Evolutionary conservation across 2,888 invertebrate genomes (phyloP), one percentile per base, ranked within the genome.

Genomic region (Rhabditoides inermis): DNA sequence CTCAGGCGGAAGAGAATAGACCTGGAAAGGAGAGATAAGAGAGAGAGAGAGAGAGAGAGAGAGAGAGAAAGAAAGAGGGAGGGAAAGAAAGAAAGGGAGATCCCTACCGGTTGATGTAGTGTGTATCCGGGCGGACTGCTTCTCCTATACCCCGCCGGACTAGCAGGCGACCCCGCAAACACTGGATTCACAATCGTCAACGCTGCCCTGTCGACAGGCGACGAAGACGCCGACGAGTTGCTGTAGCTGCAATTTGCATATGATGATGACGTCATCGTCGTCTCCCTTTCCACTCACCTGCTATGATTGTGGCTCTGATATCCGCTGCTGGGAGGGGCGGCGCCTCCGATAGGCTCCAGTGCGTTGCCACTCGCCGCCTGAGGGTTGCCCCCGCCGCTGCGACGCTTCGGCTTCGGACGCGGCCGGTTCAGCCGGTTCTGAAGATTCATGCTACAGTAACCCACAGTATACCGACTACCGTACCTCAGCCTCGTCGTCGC

Each of bases 281-380:
- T 23, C 18, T 49, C 27, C 36, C 12, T 2, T 26, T 25, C 18
- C 4, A 4, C 51, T 51, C 26, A 45, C 56, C 56, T 58, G 49
- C 61, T 60, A 49, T 61, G 58, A 44, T 68, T 70, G 36, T 69
- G 69, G 46, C 70, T 70, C 45, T 70, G 60, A 48, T 74, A 74
- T 30, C 74, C 74, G 35, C 67, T 67, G n/a, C 68, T 68, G 2
- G 69, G 63, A 5, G 63, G 58, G 32, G 55, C 47, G 12, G 47
- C 49, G 26, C n/a, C n/a, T n/a, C n/a, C n/a, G n/a, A 26, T 55
- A 51, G 5, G 55, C 41, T 45, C 55, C 57, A 0, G 55, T 46
- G 10, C 54, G 44, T 51, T 54, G 49, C 50, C 40, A 36, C 36
- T 37, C 42, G 45, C 28, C 59, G 49, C 37, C 60, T 60, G 18